Evolutionary conservation across 2,888 invertebrate species (phyloP).

Genomic region (Galeopsomyia nigrocyanea): DNA sequence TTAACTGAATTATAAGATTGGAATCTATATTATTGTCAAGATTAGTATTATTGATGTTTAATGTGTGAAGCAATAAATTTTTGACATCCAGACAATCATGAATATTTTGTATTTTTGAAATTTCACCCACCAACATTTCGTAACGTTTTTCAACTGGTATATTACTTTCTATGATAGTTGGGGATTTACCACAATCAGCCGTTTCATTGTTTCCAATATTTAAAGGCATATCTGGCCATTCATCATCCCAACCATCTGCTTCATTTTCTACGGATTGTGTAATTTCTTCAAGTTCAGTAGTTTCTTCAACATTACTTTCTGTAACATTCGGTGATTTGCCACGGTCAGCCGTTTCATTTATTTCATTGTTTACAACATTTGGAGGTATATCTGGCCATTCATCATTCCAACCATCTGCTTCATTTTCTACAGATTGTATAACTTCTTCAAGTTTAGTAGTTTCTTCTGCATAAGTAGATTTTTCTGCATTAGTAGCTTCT

Average conservation of each 20-base stretch:
- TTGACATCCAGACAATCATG: constrained; percentile 58
- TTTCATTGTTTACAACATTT: too few relatives aligned
- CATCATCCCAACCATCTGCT: too few relatives aligned
- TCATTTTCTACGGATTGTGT: too few relatives aligned
- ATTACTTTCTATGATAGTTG: constrained; percentile 35
- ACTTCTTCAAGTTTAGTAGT: too few relatives aligned
- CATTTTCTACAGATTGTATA: too few relatives aligned
- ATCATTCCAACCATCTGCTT: too few relatives aligned
- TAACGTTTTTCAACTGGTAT: constrained; percentile 58
- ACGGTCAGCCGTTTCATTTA: too few relatives aligned
- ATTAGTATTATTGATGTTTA: constrained; percentile 38
- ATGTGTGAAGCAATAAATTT: constrained; percentile 56
- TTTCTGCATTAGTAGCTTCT: constrained; percentile 23
- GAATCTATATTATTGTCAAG: constrained; percentile 54
- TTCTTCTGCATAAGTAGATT: neutral
- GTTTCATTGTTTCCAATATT: too few relatives aligned
- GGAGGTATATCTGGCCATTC: too few relatives aligned
- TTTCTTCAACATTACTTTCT: neutral
- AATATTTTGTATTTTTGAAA: constrained; percentile 51
- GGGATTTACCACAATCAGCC: neutral
- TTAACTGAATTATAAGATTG: constrained; percentile 56
- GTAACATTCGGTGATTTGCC: neutral
- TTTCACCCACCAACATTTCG: constrained; percentile 53
- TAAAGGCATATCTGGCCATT: too few relatives aligned
- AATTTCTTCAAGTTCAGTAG: neutral